phyloP scores from a whole-genome alignment of 2,113 vertebrate species.

The Bufo bufo region DNA sequence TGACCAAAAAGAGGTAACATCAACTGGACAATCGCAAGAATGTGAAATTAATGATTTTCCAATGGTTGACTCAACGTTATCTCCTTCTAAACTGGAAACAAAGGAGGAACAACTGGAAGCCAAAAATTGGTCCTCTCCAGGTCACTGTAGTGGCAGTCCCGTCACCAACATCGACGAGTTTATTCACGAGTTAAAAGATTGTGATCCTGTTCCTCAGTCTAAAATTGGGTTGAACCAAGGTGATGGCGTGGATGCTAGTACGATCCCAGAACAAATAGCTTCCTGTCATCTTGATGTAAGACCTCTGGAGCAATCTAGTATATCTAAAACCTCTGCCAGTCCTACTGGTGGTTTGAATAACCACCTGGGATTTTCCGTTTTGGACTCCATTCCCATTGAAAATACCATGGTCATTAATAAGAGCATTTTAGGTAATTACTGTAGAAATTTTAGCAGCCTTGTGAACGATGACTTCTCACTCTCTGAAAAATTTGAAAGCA shows the following conservation, averaged over 20 bases:
- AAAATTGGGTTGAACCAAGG: conserved; percentile 35
- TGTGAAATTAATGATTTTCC: neutral
- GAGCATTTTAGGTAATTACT: conserved; percentile 81
- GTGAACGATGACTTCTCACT: conserved; percentile 66
- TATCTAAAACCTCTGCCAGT: conserved; percentile 48
- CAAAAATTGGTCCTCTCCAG: neutral
- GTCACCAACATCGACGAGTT: conserved; percentile 73
- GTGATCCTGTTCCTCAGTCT: conserved; percentile 1
- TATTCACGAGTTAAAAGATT: conserved; percentile 66
- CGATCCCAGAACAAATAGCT: conserved; percentile 52
- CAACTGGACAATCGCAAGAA: conserved; percentile 58
- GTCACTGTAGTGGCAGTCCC: conserved; percentile 48
- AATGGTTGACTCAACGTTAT: conserved; percentile 37
- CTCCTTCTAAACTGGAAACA: conserved; percentile 21
- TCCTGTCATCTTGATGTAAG: neutral
- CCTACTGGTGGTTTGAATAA: conserved; percentile 48
- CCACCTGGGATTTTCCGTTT: conserved; percentile 68
- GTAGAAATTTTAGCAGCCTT: conserved; percentile 77
- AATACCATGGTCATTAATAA: conserved; percentile 77
- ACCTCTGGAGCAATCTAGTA: conserved; percentile 46
- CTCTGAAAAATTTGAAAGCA: conserved; percentile 55
- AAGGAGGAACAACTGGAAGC: neutral
- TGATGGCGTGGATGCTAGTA: conserved; percentile 57
- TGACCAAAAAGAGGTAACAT: conserved; percentile 2
- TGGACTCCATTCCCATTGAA: conserved; percentile 72